phyloP scores from a whole-genome alignment of 2,888 invertebrate species.

The Malachius bipustulatus region DNA sequence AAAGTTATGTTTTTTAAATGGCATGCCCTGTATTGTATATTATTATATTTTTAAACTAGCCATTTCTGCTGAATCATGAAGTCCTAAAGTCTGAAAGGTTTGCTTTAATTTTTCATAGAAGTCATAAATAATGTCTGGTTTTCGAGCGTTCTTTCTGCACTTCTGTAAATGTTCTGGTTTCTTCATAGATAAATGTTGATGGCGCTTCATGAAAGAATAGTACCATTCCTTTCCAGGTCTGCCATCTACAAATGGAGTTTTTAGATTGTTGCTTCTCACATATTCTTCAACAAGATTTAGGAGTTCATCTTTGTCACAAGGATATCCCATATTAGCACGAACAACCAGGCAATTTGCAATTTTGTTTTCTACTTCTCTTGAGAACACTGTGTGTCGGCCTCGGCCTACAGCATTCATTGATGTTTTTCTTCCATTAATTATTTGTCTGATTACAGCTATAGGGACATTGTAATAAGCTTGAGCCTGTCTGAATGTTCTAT shows the following conservation, averaged over 20 bases:
- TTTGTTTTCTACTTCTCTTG: constrained; percentile 8
- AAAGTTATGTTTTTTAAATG: too few species aligned
- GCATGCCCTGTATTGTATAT: too few species aligned
- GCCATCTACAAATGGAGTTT: constrained; percentile 16
- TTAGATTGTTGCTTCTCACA: constrained; percentile 3
- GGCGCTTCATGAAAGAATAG: constrained; percentile 14
- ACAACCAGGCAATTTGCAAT: constrained; percentile 12
- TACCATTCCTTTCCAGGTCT: constrained; percentile 16
- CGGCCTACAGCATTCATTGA: constrained; percentile 7
- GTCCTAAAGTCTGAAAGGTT: too few species aligned
- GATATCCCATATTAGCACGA: constrained; percentile 16
- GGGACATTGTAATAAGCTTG: constrained; percentile 6
- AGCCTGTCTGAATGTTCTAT: neutral
- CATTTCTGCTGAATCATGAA: too few species aligned
- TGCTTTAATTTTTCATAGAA: constrained; percentile 18
- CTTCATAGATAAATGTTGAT: constrained; percentile 14
- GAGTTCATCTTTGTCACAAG: constrained; percentile 17
- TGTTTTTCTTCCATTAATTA: constrained; percentile 12
- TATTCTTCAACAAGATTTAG: constrained; percentile 8
- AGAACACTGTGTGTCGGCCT: constrained; percentile 9
- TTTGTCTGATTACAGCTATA: constrained; percentile 10
- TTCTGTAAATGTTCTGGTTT: constrained; percentile 19
- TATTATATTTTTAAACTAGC: too few species aligned
- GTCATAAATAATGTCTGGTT: constrained; percentile 18
- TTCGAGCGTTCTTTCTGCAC: constrained; percentile 13